phyloP scores from a whole-genome alignment of 1,140 invertebrate species.

The Lanistes nyassanus region DNA sequence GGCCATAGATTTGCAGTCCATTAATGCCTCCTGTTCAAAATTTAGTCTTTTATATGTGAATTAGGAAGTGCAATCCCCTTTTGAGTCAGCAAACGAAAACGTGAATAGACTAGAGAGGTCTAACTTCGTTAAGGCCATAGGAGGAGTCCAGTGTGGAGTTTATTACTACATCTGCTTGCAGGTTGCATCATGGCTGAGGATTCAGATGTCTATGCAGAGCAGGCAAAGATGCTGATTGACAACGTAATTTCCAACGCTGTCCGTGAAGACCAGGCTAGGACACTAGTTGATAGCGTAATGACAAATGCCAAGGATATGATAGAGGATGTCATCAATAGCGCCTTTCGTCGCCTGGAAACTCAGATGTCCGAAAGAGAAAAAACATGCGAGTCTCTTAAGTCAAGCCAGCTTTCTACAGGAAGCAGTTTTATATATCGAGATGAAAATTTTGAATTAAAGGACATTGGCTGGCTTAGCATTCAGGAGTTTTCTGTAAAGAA shows the following conservation, averaged over 20 bases:
- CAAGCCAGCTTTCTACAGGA: conserved; percentile 46
- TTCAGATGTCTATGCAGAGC: conserved; percentile 47
- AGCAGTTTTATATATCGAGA: conserved; percentile 45
- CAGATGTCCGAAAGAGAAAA: conserved; percentile 54
- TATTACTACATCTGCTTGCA: not conserved
- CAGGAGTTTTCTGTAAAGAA: conserved; percentile 57
- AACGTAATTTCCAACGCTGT: conserved; percentile 44
- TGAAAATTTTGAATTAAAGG: conserved; percentile 58
- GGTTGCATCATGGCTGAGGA: conserved; percentile 35
- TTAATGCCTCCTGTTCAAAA: no score
- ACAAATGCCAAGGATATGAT: conserved; percentile 32
- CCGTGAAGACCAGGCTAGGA: conserved; percentile 48
- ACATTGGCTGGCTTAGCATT: conserved; percentile 64
- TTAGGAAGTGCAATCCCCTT: no score
- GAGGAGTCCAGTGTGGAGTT: not conserved
- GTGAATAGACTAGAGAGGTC: no score
- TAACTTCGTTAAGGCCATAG: no score
- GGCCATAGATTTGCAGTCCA: no score
- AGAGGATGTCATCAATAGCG: conserved; percentile 49
- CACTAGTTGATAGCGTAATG: conserved; percentile 46
- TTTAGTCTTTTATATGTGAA: no score
- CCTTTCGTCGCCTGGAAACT: conserved; percentile 56
- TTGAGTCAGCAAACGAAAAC: no score
- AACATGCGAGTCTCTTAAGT: conserved; percentile 50
- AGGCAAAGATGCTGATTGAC: conserved; percentile 48